Evolutionary conservation across 2,797 vertebrate genomes (phyloP), one percentile per base, ranked within the genome.

Genomic region (Acrocephalus scirpaceus): DNA sequence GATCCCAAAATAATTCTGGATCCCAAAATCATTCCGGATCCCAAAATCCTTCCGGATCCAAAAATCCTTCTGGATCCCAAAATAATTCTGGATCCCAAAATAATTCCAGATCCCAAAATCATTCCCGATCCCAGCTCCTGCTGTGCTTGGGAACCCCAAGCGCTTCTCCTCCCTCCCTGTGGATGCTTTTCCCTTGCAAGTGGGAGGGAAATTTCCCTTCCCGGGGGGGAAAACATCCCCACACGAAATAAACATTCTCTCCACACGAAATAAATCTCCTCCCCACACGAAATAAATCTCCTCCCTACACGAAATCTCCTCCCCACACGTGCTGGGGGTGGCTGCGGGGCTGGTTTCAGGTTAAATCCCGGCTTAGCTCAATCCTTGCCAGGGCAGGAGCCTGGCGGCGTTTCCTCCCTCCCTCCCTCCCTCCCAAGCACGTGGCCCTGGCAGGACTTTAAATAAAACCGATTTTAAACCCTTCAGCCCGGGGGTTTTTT

Each of bases 391-490:
- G 36, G 38, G 82, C 45, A 27, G 64, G 21, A 38, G 80, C 65
- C 88, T 34, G 30, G 21, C 84, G 25, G 64, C 2, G 90, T 81
- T 95, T 72, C 51, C 91, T 94, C 58, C 2, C 61, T 74, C 32
- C 51, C 91, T 94, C 58, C 2, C 61, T 74, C 32, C 79, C 78
- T 91, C 72, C 18, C 51, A 10, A 2, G 60, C 94, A 65, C 32
- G 75, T 91, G 94, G 67, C 50, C 51, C 2, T 9, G 4, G 7
- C 65, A 23, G 67, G 56, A 94, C 94, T 92, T 95, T 74, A 93
- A 94, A 93, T 92, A 95, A 93, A 86, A 53, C 74, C 75, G 71
- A 60, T 85, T 88, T 65, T 58, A 44, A 91, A 51, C 77, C 47
- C 70, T 38, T 6, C 47, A 53, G 47, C 27, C 66, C 27, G 1